phyloP scores from a whole-genome alignment of 2,113 vertebrate genomes.

The Abramis brama region DNA sequence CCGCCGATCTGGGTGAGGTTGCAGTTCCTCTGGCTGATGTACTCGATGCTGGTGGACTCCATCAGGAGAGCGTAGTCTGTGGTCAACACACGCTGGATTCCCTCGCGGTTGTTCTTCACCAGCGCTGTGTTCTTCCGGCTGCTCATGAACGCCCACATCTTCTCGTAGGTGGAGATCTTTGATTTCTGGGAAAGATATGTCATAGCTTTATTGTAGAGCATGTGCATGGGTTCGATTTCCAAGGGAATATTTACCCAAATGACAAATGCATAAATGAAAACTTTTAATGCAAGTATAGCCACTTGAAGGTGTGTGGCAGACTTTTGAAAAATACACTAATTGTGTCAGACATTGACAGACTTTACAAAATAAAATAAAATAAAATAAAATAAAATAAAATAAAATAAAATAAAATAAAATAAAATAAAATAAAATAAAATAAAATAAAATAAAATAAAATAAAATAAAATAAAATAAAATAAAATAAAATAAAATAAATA shows the following conservation, averaged over 20 bases:
- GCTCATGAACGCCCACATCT: constrained; percentile 99
- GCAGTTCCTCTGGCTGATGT: constrained; percentile 97
- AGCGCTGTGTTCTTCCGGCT: constrained; percentile 92
- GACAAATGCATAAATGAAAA: not conserved
- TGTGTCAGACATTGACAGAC: too few species aligned
- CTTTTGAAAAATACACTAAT: too few species aligned
- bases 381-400: too few species aligned
- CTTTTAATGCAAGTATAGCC: not conserved
- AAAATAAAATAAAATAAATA: too few species aligned
- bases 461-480: too few species aligned
- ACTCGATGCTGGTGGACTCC: constrained; percentile 98
- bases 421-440: too few species aligned
- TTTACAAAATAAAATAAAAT: too few species aligned
- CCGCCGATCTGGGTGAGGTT: constrained; percentile 98
- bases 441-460: too few species aligned
- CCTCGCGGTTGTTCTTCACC: constrained; percentile 93
- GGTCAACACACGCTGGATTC: constrained; percentile 93
- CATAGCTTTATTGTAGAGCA: not conserved
- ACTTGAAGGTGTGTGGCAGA: not conserved
- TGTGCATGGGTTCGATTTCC: not conserved
- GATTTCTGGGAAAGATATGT: constrained; percentile 84
- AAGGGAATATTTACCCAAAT: not conserved
- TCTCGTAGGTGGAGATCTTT: constrained; percentile 97
- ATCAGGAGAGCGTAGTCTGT: constrained; percentile 95
- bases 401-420: too few species aligned